These are phyloP conservation scores for Dendrocincla fuliginosa DNA, from an alignment of 2,797 vertebrate species.

Conservation along the genomic window DNA sequence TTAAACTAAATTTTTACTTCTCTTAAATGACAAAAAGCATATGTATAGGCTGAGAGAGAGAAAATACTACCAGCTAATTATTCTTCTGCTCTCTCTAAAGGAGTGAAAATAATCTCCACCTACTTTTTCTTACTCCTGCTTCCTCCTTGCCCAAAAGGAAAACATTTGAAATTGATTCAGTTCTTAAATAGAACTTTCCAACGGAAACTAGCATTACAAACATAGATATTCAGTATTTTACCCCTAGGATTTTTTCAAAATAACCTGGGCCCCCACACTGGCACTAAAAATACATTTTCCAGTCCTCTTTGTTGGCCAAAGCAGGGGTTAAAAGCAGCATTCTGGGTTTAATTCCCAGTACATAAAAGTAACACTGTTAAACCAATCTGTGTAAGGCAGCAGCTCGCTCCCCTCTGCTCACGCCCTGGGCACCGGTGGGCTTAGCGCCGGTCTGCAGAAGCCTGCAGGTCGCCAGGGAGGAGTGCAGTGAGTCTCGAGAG, in stretches of 20 bases:
- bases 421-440: background rate
- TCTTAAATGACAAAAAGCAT: constrained; percentile 39
- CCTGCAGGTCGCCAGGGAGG: background rate
- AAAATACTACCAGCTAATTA: constrained; percentile 15
- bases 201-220: constrained; percentile 65
- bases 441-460: background rate
- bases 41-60: constrained; percentile 9
- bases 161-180: constrained; percentile 62
- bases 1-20: constrained; percentile 39
- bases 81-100: constrained; percentile 21
- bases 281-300: constrained; percentile 60
- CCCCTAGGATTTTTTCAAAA: constrained; percentile 69
- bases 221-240: constrained; percentile 66
- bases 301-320: constrained; percentile 29
- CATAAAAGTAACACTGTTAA: constrained; percentile 48
- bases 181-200: constrained; percentile 67
- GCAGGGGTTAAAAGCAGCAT: constrained; percentile 52
- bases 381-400: constrained; percentile 10
- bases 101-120: constrained; percentile 43
- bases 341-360: constrained; percentile 45
- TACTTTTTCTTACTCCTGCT: constrained; percentile 17
- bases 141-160: constrained; percentile 41
- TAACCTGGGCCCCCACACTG: background rate
- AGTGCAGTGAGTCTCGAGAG: background rate
- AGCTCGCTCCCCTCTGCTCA: background rate